Percentiles rank a stretch among this genome's conserved stretches.
Conservation (phyloP, 2,888 invertebrate species). For the Trichopria drosophilae region DNA sequence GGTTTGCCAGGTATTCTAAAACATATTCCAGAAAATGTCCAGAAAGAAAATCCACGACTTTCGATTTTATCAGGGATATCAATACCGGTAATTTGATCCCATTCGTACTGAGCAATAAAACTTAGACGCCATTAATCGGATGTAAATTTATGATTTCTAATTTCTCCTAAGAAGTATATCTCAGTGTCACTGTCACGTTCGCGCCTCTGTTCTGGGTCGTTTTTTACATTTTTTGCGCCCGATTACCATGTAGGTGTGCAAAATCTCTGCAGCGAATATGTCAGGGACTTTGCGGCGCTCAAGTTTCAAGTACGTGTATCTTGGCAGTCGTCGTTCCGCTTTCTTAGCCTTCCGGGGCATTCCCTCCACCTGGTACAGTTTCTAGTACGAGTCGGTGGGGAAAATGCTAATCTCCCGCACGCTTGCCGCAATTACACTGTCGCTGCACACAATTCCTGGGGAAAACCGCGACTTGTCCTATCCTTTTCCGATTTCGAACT, state of each 20-base stretch:
- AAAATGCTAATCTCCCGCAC: conserved; percentile 32
- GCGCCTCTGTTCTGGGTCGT: no score
- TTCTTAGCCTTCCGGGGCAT: conserved; percentile 56
- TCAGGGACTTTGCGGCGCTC: conserved; percentile 38
- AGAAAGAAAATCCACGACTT: no score
- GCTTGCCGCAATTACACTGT: conserved; percentile 15
- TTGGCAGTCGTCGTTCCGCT: conserved; percentile 52
- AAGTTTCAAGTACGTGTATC: conserved; percentile 45
- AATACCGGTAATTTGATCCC: no score
- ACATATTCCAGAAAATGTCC: no score
- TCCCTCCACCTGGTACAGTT: conserved; percentile 41
- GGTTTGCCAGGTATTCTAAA: no score
- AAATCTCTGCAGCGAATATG: conserved; percentile 30
- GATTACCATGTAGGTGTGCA: conserved; percentile 24
- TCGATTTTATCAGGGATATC: no score
- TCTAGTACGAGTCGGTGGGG: conserved; percentile 38
- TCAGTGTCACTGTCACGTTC: no score
- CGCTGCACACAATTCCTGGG: not conserved
- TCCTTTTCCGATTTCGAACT: not conserved
- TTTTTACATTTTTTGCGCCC: no score
- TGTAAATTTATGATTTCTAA: no score
- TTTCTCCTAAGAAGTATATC: no score
- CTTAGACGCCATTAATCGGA: no score
- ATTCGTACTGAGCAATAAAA: no score
- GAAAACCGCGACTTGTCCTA: not conserved